Percentiles rank a stretch among this genome's conserved stretches.
Evolutionary conservation across 2,113 vertebrate genomes (phyloP).

Genomic region (Miniopterus natalensis): DNA sequence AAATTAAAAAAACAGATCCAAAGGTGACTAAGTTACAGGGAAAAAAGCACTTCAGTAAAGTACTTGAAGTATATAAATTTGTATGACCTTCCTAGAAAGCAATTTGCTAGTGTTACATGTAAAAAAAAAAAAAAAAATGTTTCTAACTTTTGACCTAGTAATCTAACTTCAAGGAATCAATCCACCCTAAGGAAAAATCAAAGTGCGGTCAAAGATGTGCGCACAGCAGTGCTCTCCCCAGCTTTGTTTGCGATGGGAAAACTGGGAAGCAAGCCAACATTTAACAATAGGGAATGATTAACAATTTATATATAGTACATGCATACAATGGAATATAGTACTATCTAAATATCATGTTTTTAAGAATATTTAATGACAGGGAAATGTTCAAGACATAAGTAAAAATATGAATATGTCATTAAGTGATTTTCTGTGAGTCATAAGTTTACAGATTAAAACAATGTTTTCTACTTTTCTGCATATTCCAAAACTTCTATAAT

Average conservation of each 20-base stretch:
- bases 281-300: slow-evolving; percentile 56
- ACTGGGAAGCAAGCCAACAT: slow-evolving; percentile 31
- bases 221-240: background rate
- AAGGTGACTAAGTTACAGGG: background rate
- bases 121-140: background rate
- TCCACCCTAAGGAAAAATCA: background rate
- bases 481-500: slow-evolving; percentile 12
- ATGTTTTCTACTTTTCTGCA: background rate
- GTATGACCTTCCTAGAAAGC: slow-evolving; percentile 7
- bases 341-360: slow-evolving; percentile 49
- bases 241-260: slow-evolving; percentile 13
- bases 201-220: background rate
- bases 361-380: slow-evolving; percentile 43
- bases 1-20: background rate
- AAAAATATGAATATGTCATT: background rate
- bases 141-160: slow-evolving; percentile 56
- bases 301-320: slow-evolving; percentile 42
- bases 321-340: background rate
- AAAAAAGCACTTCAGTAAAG: background rate
- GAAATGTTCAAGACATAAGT: slow-evolving; percentile 31
- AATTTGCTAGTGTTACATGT: slow-evolving; percentile 28
- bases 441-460: background rate
- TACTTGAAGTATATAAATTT: background rate
- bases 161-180: background rate
- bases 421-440: slow-evolving; percentile 10